These are phyloP conservation scores for Umimayanthus kanabou DNA, from an alignment of 92 coral and sea anemone genomes.

Conservation along the genomic window DNA sequence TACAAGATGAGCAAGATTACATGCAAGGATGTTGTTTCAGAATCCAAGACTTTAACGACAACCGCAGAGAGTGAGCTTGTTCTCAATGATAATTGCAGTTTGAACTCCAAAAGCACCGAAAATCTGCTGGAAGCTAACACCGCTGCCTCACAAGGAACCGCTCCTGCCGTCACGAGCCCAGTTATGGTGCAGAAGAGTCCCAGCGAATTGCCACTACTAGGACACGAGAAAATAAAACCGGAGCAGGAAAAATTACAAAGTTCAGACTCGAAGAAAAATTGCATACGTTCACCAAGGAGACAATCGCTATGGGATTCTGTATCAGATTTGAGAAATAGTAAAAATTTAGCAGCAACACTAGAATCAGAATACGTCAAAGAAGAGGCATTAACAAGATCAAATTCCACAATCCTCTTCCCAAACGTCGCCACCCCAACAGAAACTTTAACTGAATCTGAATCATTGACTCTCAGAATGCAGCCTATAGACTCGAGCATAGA, in stretches of 20 bases:
- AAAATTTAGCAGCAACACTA: background rate
- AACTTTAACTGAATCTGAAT: background rate
- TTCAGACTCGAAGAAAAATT: background rate
- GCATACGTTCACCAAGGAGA: background rate
- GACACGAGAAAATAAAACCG: background rate
- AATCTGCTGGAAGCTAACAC: background rate
- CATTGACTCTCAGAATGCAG: background rate
- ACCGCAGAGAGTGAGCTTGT: background rate
- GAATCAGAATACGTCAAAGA: background rate
- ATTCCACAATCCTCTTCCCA: background rate
- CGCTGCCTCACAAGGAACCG: background rate
- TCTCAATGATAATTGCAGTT: background rate
- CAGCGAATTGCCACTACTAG: background rate
- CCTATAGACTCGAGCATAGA: background rate
- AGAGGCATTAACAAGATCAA: background rate
- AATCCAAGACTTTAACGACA: background rate
- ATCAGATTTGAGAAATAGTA: background rate
- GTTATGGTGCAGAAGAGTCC: background rate
- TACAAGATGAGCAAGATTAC: background rate
- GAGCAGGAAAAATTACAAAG: background rate
- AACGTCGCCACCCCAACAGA: background rate
- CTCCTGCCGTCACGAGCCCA: background rate
- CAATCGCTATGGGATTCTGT: constrained; percentile 17
- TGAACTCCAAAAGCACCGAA: background rate
- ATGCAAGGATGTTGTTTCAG: background rate